These are phyloP conservation scores for Myotis myotis DNA, from an alignment of 2,797 vertebrate species.

Conservation along the genomic window DNA sequence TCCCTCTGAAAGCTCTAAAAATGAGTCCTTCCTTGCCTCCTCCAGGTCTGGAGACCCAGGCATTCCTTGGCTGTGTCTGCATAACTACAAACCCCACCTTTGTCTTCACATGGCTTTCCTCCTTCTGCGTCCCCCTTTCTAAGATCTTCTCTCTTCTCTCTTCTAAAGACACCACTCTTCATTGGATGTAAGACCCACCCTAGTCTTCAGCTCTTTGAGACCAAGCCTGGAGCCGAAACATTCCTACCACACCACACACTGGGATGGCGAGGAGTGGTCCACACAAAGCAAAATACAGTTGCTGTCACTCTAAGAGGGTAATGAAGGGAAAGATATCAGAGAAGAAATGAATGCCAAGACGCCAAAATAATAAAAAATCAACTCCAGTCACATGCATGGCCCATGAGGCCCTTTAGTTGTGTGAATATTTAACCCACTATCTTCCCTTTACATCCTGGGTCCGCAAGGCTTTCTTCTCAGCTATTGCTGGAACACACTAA, in stretches of 20 bases:
- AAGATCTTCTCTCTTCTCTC: background rate
- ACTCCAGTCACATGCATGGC: background rate
- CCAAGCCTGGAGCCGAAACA: background rate
- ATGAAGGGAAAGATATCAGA: background rate
- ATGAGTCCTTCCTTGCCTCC: background rate
- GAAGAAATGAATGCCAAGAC: background rate
- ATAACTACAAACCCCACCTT: background rate
- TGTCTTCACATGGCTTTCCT: background rate
- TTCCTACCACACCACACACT: background rate
- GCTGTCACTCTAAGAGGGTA: background rate
- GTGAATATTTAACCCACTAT: background rate
- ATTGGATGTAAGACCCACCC: background rate
- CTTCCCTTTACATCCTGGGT: background rate
- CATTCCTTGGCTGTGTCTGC: background rate
- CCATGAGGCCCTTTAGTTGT: background rate
- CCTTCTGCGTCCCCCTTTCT: background rate
- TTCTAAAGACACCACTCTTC: background rate
- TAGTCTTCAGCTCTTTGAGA: background rate
- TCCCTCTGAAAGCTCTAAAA: background rate
- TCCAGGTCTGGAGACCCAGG: background rate
- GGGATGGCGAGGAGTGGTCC: no score
- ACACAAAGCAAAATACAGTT: background rate
- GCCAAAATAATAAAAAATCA: background rate
- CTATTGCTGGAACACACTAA: background rate
- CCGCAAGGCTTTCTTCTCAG: background rate